These are phyloP conservation scores for Ancistrus triradiatus DNA, from an alignment of 2,113 vertebrate genomes.

Conservation along the genomic window DNA sequence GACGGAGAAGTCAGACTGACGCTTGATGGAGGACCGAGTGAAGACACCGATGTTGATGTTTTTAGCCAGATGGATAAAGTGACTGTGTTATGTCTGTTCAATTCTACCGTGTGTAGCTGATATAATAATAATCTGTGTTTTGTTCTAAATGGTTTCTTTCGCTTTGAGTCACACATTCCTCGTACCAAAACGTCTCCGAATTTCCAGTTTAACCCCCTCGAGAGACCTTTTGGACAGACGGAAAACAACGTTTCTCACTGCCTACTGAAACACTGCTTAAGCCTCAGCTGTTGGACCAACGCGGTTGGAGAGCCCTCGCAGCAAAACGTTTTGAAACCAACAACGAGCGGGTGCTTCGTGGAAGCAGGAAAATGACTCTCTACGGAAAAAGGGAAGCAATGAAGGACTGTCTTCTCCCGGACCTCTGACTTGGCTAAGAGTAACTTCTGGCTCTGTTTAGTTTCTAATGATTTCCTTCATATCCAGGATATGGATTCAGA, in stretches of 20 bases:
- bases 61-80: slow-evolving; percentile 32
- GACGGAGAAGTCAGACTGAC: slow-evolving; percentile 18
- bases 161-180: slow-evolving; percentile 65
- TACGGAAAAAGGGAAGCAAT: slow-evolving; percentile 45
- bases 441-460: slow-evolving; percentile 12
- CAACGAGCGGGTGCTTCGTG: slow-evolving; percentile 16
- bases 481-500: slow-evolving; percentile 11
- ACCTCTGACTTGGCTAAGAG: too few relatives aligned
- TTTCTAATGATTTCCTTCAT: slow-evolving; percentile 14
- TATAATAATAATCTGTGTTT: slow-evolving; percentile 22
- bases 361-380: neutral
- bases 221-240: neutral
- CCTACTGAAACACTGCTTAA: slow-evolving; percentile 27
- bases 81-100: slow-evolving; percentile 46
- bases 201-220: slow-evolving; percentile 7
- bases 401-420: slow-evolving; percentile 41
- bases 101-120: slow-evolving; percentile 44
- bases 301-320: slow-evolving; percentile 60
- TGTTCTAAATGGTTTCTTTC: slow-evolving; percentile 32
- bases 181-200: slow-evolving; percentile 45
- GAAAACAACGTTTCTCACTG: slow-evolving; percentile 22
- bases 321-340: slow-evolving; percentile 30
- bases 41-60: slow-evolving; percentile 35
- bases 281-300: slow-evolving; percentile 32
- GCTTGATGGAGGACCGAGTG: slow-evolving; percentile 26